Evolutionary conservation across 2,797 vertebrate genomes (phyloP).

Genomic region (Gouania willdenowi): DNA sequence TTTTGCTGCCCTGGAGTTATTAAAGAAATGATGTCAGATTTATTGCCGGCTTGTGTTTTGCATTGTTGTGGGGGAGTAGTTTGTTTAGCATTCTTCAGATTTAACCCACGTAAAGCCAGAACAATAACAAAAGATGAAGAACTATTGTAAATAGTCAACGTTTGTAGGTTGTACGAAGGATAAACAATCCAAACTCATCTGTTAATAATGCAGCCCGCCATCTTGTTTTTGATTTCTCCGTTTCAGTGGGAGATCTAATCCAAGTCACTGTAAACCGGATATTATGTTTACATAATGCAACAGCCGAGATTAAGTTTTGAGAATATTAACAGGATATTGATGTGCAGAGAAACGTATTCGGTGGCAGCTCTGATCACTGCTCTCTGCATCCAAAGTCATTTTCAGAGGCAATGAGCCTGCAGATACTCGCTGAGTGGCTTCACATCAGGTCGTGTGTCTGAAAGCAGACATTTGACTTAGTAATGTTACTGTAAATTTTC

Average conservation of each 20-base stretch:
- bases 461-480: conserved; percentile 35
- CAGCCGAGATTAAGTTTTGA: conserved; percentile 31
- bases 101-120: too few relatives aligned
- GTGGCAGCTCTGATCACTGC: conserved; percentile 14
- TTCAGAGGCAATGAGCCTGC: conserved; percentile 54
- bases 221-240: conserved; percentile 22
- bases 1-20: too few relatives aligned
- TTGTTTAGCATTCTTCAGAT: too few relatives aligned
- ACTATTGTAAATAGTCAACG: too few relatives aligned
- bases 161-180: too few relatives aligned
- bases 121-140: too few relatives aligned
- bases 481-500: too few relatives aligned
- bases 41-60: too few relatives aligned
- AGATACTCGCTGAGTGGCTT: conserved; percentile 23
- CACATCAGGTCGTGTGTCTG: background rate
- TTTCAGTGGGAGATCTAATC: conserved; percentile 34
- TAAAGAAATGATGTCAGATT: too few relatives aligned
- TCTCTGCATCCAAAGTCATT: conserved; percentile 51
- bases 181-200: conserved; percentile 34
- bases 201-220: conserved; percentile 6
- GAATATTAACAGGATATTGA: conserved; percentile 73
- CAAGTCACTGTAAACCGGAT: conserved; percentile 56
- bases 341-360: conserved; percentile 22
- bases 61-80: too few relatives aligned
- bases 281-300: conserved; percentile 55